phyloP scores from a whole-genome alignment of 2,113 vertebrate species.

The Opisthocomus hoazin region DNA sequence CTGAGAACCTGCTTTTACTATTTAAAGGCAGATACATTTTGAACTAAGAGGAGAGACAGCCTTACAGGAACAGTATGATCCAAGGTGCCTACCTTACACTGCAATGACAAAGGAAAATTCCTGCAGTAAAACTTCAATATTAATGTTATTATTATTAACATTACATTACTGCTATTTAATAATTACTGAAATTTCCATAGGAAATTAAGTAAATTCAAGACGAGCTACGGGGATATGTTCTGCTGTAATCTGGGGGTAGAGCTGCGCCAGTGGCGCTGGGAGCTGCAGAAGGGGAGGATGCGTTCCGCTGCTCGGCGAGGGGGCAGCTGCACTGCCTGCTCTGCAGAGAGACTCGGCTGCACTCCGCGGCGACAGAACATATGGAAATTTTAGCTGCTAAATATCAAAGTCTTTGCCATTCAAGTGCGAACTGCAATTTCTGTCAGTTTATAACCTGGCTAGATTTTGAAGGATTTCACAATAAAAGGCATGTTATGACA shows the following conservation, averaged over 20 bases:
- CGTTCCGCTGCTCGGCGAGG: fast-evolving
- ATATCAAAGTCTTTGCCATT: constrained; percentile 45
- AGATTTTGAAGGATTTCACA: constrained; percentile 54
- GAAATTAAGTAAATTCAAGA: not conserved
- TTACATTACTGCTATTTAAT: not conserved
- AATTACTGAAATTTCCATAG: not conserved
- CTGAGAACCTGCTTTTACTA: not conserved
- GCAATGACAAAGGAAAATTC: not conserved
- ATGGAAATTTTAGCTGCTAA: constrained; percentile 53
- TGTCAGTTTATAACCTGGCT: constrained; percentile 32
- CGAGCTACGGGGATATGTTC: not conserved
- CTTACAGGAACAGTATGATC: not conserved
- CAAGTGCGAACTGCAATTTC: constrained; percentile 35
- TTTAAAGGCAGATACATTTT: not conserved
- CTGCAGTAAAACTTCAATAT: not conserved
- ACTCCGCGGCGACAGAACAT: constrained; percentile 10
- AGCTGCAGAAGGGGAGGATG: not conserved
- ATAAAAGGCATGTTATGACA: constrained; percentile 29
- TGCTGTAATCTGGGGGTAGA: not conserved
- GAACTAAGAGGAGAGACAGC: not conserved
- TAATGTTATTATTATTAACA: not conserved
- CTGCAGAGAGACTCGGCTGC: not conserved
- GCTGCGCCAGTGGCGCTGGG: not conserved
- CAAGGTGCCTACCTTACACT: not conserved
- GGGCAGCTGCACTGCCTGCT: not conserved